Conservation (phyloP, 2,888 invertebrate species). For the Aspidapion aeneum region DNA sequence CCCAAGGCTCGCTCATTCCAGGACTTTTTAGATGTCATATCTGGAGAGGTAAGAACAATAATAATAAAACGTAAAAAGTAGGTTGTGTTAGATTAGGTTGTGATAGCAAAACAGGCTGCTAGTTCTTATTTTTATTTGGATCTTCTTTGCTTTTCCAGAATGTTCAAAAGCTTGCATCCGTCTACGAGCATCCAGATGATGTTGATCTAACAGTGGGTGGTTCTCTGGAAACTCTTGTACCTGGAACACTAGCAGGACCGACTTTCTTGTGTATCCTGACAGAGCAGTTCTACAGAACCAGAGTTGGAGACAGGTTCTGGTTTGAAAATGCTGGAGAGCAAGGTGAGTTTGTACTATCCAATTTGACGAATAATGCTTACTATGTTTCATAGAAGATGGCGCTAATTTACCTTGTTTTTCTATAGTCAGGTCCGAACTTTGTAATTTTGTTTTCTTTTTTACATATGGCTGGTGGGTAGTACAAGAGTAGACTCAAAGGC, state of each 20-base stretch:
- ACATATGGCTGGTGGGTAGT: no score
- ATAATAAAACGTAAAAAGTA: no score
- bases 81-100: no score
- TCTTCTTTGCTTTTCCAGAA: conserved; percentile 51
- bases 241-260: conserved; percentile 77
- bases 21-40: conserved; percentile 67
- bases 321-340: conserved; percentile 64
- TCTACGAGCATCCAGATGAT: conserved; percentile 74
- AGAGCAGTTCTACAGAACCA: conserved; percentile 82
- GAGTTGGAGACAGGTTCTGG: conserved; percentile 85
- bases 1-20: conserved; percentile 64
- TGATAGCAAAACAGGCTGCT: no score
- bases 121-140: neutral
- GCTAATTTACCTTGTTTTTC: no score
- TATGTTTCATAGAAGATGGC: no score
- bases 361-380: no score
- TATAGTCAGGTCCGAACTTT: no score
- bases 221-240: conserved; percentile 71
- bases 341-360: conserved; percentile 17
- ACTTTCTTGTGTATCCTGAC: conserved; percentile 85
- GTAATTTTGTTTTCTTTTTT: no score
- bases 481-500: no score
- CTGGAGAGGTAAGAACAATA: conserved; percentile 52
- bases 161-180: conserved; percentile 57
- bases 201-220: conserved; percentile 86